Evolutionary conservation across 2,797 vertebrate genomes (phyloP).

Genomic region (Scleropages formosus): DNA sequence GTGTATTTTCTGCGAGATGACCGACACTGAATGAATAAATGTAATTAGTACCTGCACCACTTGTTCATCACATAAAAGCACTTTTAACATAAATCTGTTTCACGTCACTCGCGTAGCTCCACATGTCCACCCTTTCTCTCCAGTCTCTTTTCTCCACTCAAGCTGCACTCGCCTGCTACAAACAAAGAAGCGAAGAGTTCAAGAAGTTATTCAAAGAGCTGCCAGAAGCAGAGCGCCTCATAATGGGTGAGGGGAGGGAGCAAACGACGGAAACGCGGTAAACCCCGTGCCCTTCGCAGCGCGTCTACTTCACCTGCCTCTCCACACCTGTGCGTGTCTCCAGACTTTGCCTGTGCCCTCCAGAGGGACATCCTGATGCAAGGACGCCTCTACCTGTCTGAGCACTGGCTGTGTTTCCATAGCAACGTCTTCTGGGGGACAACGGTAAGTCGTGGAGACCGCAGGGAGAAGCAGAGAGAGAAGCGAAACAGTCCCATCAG

Average conservation of each 20-base stretch:
- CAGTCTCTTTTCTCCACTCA: conserved; percentile 61
- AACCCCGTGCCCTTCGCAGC: no score
- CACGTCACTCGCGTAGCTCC: no score
- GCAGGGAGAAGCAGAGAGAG: no score
- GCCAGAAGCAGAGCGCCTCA: conserved; percentile 78
- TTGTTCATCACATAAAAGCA: no score
- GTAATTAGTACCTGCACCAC: no score
- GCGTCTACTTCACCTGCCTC: not conserved
- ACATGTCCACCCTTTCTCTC: not conserved
- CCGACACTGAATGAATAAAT: no score
- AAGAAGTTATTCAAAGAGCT: conserved; percentile 84
- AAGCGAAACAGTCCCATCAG: not conserved
- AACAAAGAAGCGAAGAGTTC: conserved; percentile 86
- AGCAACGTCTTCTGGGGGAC: conserved; percentile 93
- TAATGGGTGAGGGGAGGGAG: conserved; percentile 75
- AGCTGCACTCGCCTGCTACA: conserved; percentile 78
- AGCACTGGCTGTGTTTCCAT: conserved; percentile 92
- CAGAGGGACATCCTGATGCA: conserved; percentile 92
- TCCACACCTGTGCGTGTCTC: not conserved
- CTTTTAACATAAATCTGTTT: no score
- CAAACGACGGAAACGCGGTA: not conserved
- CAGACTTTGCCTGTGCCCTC: conserved; percentile 90
- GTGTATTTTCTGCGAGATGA: no score
- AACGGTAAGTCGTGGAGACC: conserved; percentile 65
- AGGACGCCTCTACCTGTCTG: conserved; percentile 85